A percentile compares a stretch with the other conserved stretches of the same genome.
phyloP scores from a whole-genome alignment of 2,888 invertebrate species.

The Pristionchus arcanus region DNA sequence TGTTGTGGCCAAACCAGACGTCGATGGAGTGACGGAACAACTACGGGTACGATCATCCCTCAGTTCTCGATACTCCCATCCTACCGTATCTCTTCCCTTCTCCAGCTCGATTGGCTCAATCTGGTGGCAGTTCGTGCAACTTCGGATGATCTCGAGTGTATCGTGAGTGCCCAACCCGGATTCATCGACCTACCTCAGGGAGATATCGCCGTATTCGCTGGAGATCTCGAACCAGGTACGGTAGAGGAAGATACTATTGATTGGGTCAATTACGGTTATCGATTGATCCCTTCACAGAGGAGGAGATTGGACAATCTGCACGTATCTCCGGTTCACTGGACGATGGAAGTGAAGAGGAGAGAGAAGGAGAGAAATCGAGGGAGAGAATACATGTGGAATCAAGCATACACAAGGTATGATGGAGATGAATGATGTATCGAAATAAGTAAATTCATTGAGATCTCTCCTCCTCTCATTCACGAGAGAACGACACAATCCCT shows the following conservation, averaged over 20 bases:
- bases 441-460: background rate
- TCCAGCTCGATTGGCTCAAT: conserved; percentile 27
- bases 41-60: background rate
- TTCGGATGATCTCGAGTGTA: conserved; percentile 1
- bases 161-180: conserved; percentile 28
- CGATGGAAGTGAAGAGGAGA: conserved; percentile 2
- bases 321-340: conserved; percentile 29
- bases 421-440: background rate
- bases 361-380: conserved; percentile 11
- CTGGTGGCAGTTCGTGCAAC: conserved; percentile 10
- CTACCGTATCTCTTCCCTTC: background rate
- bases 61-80: background rate
- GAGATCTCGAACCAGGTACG: background rate
- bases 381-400: conserved; percentile 3
- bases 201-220: conserved; percentile 45
- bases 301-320: conserved; percentile 2
- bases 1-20: conserved; percentile 31
- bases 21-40: conserved; percentile 40
- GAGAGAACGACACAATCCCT: background rate
- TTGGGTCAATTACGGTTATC: background rate
- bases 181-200: conserved; percentile 5
- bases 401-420: background rate
- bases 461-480: conserved; percentile 11
- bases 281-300: background rate
- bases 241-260: background rate